Evolutionary conservation across 2,888 invertebrate genomes (phyloP), one percentile per base, ranked within the genome.

Genomic region (Lepidochrysops patricia): DNA sequence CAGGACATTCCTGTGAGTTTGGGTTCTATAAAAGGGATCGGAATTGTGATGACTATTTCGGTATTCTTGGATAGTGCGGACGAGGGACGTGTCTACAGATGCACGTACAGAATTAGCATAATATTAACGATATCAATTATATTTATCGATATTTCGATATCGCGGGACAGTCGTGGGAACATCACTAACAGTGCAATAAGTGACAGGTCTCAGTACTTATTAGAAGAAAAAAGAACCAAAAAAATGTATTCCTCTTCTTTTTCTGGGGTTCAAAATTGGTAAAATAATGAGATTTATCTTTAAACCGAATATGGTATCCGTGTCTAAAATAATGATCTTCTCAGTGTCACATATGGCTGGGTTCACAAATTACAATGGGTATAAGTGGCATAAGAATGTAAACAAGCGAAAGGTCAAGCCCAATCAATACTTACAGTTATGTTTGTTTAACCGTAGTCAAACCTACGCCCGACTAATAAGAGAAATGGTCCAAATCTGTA

Each of bases 1-100:
- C 66, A 63, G 75, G 73, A 69, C 74, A 76, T 72, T 67, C 64
- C 66, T 65, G 69, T 66, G 67, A 67, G 74, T 76, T 77, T 75
- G 72, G 69, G 64, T 65, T 72, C 76, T 76, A 75, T 76, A 75
- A 72, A 75, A 75, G 75, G 76, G 63, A 69, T 67, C 66, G 69
- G 69, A 70, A 70, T 72, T 69, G 63, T 60, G 62, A 57, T 57
- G 60, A 65, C 66, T 68, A 68, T 68, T 68, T 68, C 67, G 52
- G 65, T 67, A 66, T 58, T 62, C 57, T 60, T 62, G 63, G 63
- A 64, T 60, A 59, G 60, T 58, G 58, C 56, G 57, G 58, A 60
- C 60, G 57, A 63, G 50, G 54, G 57, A 62, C 62, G 63, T 65
- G 66, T 63, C 64, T 61, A 57, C 32, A 48, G 63, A 57, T 35